These are phyloP conservation scores for Artibeus jamaicensis DNA, from an alignment of 2,797 vertebrate species.

Conservation along the genomic window DNA sequence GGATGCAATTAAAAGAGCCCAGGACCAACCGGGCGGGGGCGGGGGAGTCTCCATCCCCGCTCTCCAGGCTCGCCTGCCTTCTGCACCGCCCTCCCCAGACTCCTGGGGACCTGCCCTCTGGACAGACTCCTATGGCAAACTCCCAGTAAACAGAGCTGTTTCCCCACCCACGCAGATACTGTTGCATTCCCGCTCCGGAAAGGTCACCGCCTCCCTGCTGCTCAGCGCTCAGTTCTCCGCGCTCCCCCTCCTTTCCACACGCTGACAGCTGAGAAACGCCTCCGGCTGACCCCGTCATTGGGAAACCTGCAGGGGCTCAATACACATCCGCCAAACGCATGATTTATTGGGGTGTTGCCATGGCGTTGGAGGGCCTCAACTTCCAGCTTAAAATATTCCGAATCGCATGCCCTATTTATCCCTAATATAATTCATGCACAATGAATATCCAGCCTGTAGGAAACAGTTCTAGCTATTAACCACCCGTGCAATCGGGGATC, in stretches of 20 bases:
- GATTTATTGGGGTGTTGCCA: constrained; percentile 39
- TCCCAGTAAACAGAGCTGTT: background rate
- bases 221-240: background rate
- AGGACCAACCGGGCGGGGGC: too few relatives aligned
- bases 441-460: background rate
- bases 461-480: constrained; percentile 32
- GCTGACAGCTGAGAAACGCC: constrained; percentile 39
- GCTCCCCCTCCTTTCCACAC: constrained; percentile 38
- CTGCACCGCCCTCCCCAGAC: background rate
- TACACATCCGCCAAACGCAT: constrained; percentile 25
- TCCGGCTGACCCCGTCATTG: constrained; percentile 8
- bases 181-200: background rate
- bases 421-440: background rate
- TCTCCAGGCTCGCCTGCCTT: background rate
- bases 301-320: constrained; percentile 26
- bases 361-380: background rate
- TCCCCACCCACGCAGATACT: background rate
- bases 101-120: background rate
- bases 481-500: background rate
- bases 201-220: background rate
- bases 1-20: background rate
- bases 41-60: background rate
- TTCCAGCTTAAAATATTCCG: constrained; percentile 47
- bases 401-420: background rate
- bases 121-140: background rate